These are phyloP conservation scores for Corythornis madagascariensis DNA, from an alignment of 2,113 vertebrate genomes.

Conservation along the genomic window DNA sequence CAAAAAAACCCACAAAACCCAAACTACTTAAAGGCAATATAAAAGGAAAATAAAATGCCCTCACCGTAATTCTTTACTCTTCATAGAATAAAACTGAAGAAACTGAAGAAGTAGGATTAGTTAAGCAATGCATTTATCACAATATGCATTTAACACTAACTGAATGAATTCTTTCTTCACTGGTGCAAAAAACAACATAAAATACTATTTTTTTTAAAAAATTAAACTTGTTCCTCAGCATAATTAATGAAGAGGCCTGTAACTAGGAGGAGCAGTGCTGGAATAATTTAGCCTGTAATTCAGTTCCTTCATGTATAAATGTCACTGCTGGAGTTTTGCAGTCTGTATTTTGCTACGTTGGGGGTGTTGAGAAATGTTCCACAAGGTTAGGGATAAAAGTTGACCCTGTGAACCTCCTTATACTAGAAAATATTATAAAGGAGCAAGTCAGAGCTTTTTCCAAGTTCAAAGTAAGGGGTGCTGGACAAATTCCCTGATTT, in stretches of 20 bases:
- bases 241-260: neutral
- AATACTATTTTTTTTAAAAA: neutral
- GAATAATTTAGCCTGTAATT: neutral
- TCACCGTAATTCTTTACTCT: neutral
- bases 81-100: neutral
- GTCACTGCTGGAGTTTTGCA: neutral
- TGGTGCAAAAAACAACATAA: neutral
- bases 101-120: neutral
- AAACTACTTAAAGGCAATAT: neutral
- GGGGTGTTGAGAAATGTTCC: slow-evolving; percentile 13
- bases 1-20: no score
- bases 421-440: neutral
- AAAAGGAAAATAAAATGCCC: neutral
- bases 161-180: neutral
- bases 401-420: slow-evolving; percentile 20
- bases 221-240: neutral
- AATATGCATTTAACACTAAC: neutral
- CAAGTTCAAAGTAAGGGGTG: neutral
- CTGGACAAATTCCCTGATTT: neutral
- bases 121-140: neutral
- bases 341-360: neutral
- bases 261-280: neutral
- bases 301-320: neutral
- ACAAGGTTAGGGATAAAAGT: slow-evolving; percentile 23
- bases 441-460: neutral